These are phyloP conservation scores for Lithobates pipiens DNA, from an alignment of 2,797 vertebrate species.

Conservation along the genomic window DNA sequence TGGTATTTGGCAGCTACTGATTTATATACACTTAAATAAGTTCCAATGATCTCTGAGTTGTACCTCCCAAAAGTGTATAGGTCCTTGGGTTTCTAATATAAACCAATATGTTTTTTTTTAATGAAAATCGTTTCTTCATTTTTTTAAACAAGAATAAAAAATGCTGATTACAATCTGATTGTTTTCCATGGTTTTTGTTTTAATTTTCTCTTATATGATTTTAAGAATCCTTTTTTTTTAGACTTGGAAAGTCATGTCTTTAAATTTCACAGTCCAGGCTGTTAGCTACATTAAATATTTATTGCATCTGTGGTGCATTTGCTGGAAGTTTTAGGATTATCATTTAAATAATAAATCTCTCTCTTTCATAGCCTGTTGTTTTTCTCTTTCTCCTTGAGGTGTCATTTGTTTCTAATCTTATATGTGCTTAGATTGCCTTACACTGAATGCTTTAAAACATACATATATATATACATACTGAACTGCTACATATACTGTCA, in stretches of 20 bases:
- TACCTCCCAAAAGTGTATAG: background rate
- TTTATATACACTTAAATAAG: constrained; percentile 30
- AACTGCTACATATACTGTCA: background rate
- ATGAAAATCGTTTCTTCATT: constrained; percentile 28
- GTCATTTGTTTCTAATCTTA: background rate
- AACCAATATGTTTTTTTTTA: constrained; percentile 26
- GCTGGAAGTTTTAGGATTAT: constrained; percentile 13
- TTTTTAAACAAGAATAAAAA: background rate
- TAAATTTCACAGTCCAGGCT: constrained; percentile 25
- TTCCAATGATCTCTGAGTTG: constrained; percentile 4
- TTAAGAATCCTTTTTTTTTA: background rate
- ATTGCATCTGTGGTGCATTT: constrained; percentile 26
- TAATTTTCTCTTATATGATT: constrained; percentile 28
- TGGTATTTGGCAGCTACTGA: background rate
- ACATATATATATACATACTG: background rate
- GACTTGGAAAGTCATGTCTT: constrained; percentile 20
- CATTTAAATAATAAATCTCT: constrained; percentile 46
- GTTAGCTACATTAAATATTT: constrained; percentile 45
- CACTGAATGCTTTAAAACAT: background rate
- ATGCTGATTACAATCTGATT: constrained; percentile 25
- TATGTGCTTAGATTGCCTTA: background rate
- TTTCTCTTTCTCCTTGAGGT: background rate
- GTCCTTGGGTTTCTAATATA: constrained; percentile 2
- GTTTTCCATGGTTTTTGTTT: constrained; percentile 21
- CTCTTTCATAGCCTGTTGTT: background rate